Evolutionary conservation across 2,113 vertebrate genomes (phyloP).

Genomic region (Gasterosteus aculeatus): DNA sequence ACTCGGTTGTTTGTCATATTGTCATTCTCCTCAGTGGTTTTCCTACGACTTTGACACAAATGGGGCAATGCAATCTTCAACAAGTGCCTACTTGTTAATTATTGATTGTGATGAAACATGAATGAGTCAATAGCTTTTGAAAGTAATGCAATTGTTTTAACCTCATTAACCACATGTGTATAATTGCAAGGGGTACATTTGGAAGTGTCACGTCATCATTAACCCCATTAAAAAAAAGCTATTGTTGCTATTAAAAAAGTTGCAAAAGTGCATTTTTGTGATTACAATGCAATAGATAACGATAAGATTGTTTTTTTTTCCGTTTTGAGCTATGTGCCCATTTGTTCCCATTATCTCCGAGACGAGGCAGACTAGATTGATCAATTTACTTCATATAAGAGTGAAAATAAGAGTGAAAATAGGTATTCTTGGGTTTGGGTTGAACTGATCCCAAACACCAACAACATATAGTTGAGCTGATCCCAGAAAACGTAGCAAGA

Average conservation of each 20-base stretch:
- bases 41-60: constrained; percentile 90
- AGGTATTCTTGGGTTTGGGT: too few species aligned
- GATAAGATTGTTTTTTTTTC: too few species aligned
- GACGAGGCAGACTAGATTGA: too few species aligned
- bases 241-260: not conserved
- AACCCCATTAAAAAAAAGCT: constrained; percentile 26
- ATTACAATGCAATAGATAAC: not conserved
- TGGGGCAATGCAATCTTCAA: constrained; percentile 85
- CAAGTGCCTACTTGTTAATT: constrained; percentile 82
- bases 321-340: too few species aligned
- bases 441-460: too few species aligned
- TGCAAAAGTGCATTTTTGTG: not conserved
- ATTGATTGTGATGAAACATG: constrained; percentile 81
- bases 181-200: constrained; percentile 49
- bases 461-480: too few species aligned
- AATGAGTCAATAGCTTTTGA: constrained; percentile 77
- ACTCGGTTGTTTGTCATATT: constrained; percentile 85
- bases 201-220: constrained; percentile 53
- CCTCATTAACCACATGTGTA: constrained; percentile 62
- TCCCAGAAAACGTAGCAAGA: too few species aligned
- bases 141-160: constrained; percentile 68
- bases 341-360: too few species aligned
- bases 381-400: too few species aligned
- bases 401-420: too few species aligned
- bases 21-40: constrained; percentile 85